phyloP scores from a whole-genome alignment of 2,888 invertebrate species.

The Parnassius smintheus region DNA sequence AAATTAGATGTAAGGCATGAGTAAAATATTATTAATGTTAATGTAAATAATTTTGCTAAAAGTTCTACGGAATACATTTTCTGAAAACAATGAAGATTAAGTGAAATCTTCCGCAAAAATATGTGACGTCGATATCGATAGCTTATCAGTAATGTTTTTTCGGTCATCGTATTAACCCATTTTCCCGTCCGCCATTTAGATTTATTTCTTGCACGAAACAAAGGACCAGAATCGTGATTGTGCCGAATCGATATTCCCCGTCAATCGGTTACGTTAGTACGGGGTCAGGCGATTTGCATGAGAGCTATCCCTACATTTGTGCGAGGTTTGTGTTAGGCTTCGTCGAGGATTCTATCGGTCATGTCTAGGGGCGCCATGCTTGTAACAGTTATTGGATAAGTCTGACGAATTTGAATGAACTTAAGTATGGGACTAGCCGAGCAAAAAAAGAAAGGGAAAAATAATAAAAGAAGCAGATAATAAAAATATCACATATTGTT shows the following conservation, averaged over 20 bases:
- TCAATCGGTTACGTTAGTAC: constrained; percentile 5
- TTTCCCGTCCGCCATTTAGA: neutral
- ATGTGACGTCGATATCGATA: neutral
- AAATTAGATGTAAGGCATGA: too few relatives aligned
- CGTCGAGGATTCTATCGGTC: constrained; percentile 11
- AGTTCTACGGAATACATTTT: too few relatives aligned
- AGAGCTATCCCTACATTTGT: constrained; percentile 11
- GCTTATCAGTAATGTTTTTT: constrained; percentile 4
- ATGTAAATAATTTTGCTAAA: too few relatives aligned
- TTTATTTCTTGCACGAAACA: constrained; percentile 11
- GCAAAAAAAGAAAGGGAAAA: too few relatives aligned
- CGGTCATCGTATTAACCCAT: neutral
- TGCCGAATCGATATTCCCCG: constrained; percentile 7
- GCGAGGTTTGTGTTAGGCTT: constrained; percentile 21
- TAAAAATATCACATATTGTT: too few relatives aligned
- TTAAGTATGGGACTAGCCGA: too few relatives aligned
- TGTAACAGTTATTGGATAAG: neutral
- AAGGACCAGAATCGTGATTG: constrained; percentile 10
- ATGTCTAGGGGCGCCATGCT: constrained; percentile 10
- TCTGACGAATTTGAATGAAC: too few relatives aligned
- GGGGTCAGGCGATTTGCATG: constrained; percentile 17
- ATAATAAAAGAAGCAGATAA: too few relatives aligned
- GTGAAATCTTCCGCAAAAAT: neutral
- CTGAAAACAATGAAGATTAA: neutral
- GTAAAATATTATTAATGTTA: too few relatives aligned